Base-by-base conservation (phyloP, 2,113 vertebrate genomes). In the Antennarius striatus region DNA sequence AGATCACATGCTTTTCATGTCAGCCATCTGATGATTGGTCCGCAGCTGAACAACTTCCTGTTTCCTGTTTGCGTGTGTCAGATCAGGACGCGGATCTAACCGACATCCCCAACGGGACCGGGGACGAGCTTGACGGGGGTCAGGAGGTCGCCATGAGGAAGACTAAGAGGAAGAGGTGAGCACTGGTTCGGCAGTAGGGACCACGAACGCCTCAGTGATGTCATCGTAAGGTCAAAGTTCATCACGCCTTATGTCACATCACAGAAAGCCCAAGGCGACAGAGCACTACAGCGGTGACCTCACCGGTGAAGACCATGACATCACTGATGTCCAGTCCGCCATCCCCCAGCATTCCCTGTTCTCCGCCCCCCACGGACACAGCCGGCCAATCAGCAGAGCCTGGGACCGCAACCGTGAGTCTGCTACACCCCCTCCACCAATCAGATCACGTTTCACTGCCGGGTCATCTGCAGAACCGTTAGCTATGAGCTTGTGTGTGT, bases 381-480 rank as follows among this genome's bases (percentile, higher is more conserved):
- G 95, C 88, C 96, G 97, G 80, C 94, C 95, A 8, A 90, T 95
- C 11, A 91, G 94, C 67, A 96, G 94, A 85, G 92, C 96, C 16
- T 98, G 97, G 75, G 97, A 99, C 87, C 95, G 94, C 80, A 96
- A 90, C 80, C 75, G 96, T 98, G 88, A 96, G 97, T 94, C 9
- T 10, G 3, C n/a, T 32, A 39, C 22, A 71, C 7, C 32, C 1
- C 5, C 32, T 5, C 5, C 32, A 36, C 3, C 49, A 30, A 66
- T 32, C 32, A 8, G 6, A 14, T 51, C 28, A 10, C 1, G 42
- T 11, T 40, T 40, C 39, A 40, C 22, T 22, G 22, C 22, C 22
- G 22, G 48, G 48, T 50, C 48, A 50, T 9, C 48, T 49, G n/a
- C n/a, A 49, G 48, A 1, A 36, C 2, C 32, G 3, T 36, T 48